Evolutionary conservation across 2,113 vertebrate genomes (phyloP), one percentile per base, ranked within the genome.

Genomic region (Catagonus wagneri): DNA sequence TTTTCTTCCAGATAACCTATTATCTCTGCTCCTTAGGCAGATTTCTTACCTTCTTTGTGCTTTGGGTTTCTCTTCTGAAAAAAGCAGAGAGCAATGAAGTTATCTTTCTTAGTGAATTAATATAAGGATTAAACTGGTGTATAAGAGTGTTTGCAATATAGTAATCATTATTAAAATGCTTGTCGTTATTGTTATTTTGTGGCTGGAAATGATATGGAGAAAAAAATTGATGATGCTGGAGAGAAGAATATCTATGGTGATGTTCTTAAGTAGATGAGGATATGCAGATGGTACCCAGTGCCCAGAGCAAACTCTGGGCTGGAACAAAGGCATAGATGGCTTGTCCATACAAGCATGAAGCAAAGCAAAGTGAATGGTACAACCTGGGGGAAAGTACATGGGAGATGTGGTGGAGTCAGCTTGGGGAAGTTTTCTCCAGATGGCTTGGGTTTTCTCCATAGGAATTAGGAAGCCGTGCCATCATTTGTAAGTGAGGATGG

Each of bases 311-410:
- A 66, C 1, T 23, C 17, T 36, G 34, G 7, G 19, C 12, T 56
- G 74, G 65, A 20, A 34, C 4, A 52, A 71, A 71, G 60, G 10
- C 32, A 32, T 27, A 83, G 23, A 66, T 15, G 22, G 2, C 61
- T 16, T 85, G 65, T 61, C 2, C 19, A 8, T 6, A 54, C 0
- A 75, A 54, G 22, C 0, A 50, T 1, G n/a, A 85, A 86, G 20
- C 29, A 58, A 32, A 29, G 36, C 32, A 68, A 32, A 32, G 13
- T 2, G 13, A 0, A 3, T 14, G 29, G 27, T n/a, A 32, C 9
- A 54, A 68, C 23, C 32, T 14, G 6, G 13, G 15, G 1, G 34
- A 65, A 17, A 60, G 2, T 15, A 20, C 7, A 32, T 0, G 2
- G 27, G 39, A 39, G 39, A 25, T 44, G 2, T 44, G 25, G 22